Evolutionary conservation across 2,797 vertebrate species (phyloP), one percentile per base, ranked within the genome.

Genomic region (Diglossa cyanea): DNA sequence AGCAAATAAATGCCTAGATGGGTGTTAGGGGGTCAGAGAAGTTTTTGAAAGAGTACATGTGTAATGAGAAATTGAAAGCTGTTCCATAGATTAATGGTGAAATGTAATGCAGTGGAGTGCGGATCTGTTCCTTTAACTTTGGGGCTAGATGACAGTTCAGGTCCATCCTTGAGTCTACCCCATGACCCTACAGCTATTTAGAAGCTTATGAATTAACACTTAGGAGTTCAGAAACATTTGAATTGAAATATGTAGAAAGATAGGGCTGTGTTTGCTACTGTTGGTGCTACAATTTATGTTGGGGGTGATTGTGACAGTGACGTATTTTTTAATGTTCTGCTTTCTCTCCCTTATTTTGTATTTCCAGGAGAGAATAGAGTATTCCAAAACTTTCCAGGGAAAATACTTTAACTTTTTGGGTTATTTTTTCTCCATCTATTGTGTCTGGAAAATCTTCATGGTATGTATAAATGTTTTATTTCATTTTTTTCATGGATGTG

Each of bases 401-500:
- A 99, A 99, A 97, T 99, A 99, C 96, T 99, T 99, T 37, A 99
- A 99, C 97, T 99, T 99, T 95, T 96, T 99, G 79, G 99, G 99
- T 68, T 99, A 99, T 89, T 99, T 99, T 98, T 99, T 99, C 97
- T 99, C 99, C 89, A 99, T 99, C 96, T 99, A 99, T 81, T 99
- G 99, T 95, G 99, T 99, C 91, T 99, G 99, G 99, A 99, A 99
- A 98, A 99, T 99, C 91, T 99, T 99, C 94, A 99, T 99, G 99
- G 99, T 99, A 98, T 96, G 98, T 97, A 89, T 97, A 89, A 87
- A 48, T 30, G 4, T 60, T 47, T 53, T 51, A 14, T 16, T 77
- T 17, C 2, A 4, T 84, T 94, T 91, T 63, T 42, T 67, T 53
- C 12, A 30, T 92, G 25, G 19, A 39, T 26, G 9, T 53, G 20